Evolutionary conservation across 1,140 invertebrate genomes (phyloP).

Genomic region (Harlomillsia oculata): DNA sequence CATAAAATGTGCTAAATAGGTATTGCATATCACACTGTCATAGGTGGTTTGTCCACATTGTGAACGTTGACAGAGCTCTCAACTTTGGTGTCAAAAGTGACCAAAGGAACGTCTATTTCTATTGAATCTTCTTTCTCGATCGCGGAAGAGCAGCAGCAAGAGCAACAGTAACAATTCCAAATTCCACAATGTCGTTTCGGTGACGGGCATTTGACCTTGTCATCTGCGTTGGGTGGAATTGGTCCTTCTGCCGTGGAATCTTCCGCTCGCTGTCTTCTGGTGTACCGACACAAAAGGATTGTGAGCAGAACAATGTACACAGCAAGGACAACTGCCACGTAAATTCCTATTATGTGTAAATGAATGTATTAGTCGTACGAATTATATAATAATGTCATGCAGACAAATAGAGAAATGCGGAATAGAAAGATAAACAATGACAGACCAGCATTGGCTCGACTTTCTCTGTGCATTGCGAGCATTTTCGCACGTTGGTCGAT

Average conservation of each 20-base stretch:
- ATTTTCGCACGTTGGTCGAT: constrained; percentile 18
- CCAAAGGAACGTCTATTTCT: constrained; percentile 13
- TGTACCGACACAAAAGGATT: constrained; percentile 26
- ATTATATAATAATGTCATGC: too few relatives aligned
- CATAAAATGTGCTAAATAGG: too few relatives aligned
- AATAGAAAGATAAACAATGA: too few relatives aligned
- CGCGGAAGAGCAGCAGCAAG: not conserved
- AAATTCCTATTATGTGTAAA: too few relatives aligned
- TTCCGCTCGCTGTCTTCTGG: constrained; percentile 10
- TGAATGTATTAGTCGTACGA: too few relatives aligned
- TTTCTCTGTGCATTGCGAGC: constrained; percentile 22
- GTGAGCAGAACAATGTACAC: constrained; percentile 29
- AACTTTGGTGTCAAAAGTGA: not conserved
- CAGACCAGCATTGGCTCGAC: constrained; percentile 26
- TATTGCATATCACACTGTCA: too few relatives aligned
- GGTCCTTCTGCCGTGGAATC: not conserved
- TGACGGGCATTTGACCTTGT: not conserved
- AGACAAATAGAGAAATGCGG: too few relatives aligned
- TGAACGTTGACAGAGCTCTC: not conserved
- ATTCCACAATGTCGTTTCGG: not conserved
- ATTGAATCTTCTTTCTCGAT: not conserved
- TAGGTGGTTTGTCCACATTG: constrained; percentile 7
- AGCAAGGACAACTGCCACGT: constrained; percentile 29
- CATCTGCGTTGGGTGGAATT: not conserved
- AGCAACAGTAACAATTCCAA: not conserved